phyloP scores from a whole-genome alignment of 2,888 invertebrate genomes.

The Yponomeuta cagnagella region DNA sequence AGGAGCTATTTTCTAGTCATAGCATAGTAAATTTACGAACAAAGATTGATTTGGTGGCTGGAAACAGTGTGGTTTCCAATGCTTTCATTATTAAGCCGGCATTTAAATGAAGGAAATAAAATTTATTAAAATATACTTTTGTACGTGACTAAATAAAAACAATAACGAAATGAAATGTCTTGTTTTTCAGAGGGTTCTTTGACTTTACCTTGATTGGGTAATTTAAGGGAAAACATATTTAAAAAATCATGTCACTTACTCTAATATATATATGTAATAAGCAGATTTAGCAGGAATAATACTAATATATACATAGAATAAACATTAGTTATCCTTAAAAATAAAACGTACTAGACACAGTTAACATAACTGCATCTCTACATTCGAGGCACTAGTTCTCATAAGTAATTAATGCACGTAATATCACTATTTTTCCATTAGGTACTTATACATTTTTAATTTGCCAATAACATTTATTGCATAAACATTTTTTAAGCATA shows the following conservation, averaged over 20 bases:
- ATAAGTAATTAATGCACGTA: slow-evolving; percentile 15
- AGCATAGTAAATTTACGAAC: slow-evolving; percentile 15
- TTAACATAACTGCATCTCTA: slow-evolving; percentile 56
- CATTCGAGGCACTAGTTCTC: slow-evolving; percentile 45
- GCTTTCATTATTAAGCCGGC: neutral
- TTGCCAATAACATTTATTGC: neutral
- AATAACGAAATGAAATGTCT: neutral
- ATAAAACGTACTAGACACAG: slow-evolving; percentile 31
- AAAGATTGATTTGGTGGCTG: neutral
- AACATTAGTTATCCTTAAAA: slow-evolving; percentile 6
- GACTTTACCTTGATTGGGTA: neutral
- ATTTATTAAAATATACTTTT: slow-evolving; percentile 20
- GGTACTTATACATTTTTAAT: slow-evolving; percentile 11
- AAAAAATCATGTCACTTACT: neutral
- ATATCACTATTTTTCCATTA: slow-evolving; percentile 7
- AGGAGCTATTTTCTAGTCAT: slow-evolving; percentile 8
- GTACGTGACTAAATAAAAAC: slow-evolving; percentile 19
- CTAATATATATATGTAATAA: slow-evolving; percentile 5
- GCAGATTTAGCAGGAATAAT: neutral
- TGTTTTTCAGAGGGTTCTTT: neutral
- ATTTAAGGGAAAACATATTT: neutral
- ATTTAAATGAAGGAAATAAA: slow-evolving; percentile 9
- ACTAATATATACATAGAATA: neutral
- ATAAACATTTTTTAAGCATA: neutral
- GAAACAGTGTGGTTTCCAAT: neutral